Evolutionary conservation across 2,888 invertebrate species (phyloP).

Genomic region (Dinocampus coccinellae): DNA sequence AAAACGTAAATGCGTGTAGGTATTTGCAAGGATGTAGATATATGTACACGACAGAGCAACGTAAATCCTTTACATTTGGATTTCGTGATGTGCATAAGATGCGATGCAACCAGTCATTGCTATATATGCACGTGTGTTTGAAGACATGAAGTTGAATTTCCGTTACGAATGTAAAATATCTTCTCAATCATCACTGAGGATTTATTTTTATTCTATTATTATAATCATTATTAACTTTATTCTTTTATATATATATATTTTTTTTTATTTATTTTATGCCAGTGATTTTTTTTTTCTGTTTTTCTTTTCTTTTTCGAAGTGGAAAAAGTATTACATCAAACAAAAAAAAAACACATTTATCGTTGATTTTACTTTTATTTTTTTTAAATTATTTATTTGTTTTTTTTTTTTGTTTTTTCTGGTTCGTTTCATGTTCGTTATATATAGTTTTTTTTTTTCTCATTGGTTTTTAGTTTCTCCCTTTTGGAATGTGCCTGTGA

Average conservation of each 20-base stretch:
- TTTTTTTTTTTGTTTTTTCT: neutral
- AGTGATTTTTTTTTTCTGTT: neutral
- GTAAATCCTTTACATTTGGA: conserved; percentile 14
- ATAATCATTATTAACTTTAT: no score
- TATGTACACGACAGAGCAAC: neutral
- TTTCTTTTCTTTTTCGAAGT: conserved; percentile 1
- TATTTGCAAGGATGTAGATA: conserved; percentile 10
- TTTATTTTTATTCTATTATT: neutral
- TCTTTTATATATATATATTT: no score
- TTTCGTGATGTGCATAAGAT: neutral
- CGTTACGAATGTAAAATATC: neutral
- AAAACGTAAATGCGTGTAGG: conserved; percentile 4
- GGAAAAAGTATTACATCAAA: neutral
- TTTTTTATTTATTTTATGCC: no score
- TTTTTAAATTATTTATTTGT: no score
- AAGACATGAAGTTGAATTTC: conserved; percentile 5
- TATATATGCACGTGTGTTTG: neutral
- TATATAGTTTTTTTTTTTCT: neutral
- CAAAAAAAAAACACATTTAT: neutral
- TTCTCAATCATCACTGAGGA: neutral
- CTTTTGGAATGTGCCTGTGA: neutral
- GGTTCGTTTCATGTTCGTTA: neutral
- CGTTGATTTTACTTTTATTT: conserved; percentile 16
- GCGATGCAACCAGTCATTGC: neutral
- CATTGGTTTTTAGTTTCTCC: conserved; percentile 12